A percentile compares a stretch with the other conserved stretches of the same genome.
Conservation (phyloP, 1,140 invertebrate genomes). For the Brachionus asplanchnoidis region DNA sequence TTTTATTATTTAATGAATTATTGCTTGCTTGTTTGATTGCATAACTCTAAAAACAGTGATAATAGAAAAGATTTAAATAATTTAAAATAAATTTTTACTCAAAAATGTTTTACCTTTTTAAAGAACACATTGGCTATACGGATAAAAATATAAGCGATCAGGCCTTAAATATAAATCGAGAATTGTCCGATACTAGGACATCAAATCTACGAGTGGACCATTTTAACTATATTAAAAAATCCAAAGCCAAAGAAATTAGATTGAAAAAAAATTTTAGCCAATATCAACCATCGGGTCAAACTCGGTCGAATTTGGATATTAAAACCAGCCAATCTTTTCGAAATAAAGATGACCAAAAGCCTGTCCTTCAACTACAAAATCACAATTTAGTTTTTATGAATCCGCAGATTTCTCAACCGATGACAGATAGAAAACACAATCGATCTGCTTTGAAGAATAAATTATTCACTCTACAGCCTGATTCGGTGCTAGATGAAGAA, state of each 20-base stretch:
- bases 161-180: neutral
- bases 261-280: neutral
- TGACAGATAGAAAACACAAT: neutral
- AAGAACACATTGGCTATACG: neutral
- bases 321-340: neutral
- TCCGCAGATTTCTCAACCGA: neutral
- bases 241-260: neutral
- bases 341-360: slow-evolving; percentile 6
- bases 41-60: neutral
- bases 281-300: neutral
- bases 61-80: neutral
- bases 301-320: neutral
- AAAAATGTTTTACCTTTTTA: neutral
- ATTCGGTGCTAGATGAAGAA: neutral
- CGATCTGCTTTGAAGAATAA: neutral
- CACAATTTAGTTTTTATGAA: slow-evolving; percentile 15
- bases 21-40: neutral
- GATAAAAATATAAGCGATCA: neutral
- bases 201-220: slow-evolving; percentile 5
- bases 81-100: neutral
- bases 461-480: neutral
- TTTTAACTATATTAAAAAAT: slow-evolving; percentile 6
- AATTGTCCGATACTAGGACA: neutral
- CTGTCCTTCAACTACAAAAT: neutral
- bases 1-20: neutral